phyloP scores from a whole-genome alignment of 2,888 invertebrate species.

The Cryptocheilus praepositus region DNA sequence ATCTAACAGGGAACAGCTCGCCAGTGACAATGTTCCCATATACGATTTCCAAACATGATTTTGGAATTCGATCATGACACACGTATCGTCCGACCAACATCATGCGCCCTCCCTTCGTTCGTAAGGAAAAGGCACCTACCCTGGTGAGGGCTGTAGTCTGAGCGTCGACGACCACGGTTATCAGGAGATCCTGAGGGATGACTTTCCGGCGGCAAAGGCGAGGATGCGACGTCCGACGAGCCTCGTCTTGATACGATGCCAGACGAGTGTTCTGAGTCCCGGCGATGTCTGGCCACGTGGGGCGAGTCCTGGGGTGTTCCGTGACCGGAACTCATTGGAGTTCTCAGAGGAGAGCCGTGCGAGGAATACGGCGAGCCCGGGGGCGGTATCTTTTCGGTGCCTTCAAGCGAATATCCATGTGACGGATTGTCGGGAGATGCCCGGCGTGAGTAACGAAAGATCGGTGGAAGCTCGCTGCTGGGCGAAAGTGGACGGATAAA shows the following conservation, averaged over 20 bases:
- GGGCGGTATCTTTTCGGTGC: constrained; percentile 63
- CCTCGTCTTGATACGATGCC: constrained; percentile 56
- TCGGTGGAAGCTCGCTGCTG: constrained; percentile 19
- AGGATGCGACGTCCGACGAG: constrained; percentile 57
- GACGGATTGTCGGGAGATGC: constrained; percentile 23
- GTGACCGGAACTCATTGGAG: constrained; percentile 64
- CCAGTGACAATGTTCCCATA: not conserved
- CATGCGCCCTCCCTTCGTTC: too few species aligned
- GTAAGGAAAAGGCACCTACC: constrained; percentile 62
- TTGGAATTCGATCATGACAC: too few species aligned
- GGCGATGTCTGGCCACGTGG: constrained; percentile 62
- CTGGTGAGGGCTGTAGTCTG: constrained; percentile 67
- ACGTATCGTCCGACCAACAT: too few species aligned
- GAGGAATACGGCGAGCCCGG: constrained; percentile 62
- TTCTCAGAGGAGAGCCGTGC: constrained; percentile 65
- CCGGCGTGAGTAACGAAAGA: constrained; percentile 26
- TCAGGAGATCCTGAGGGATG: constrained; percentile 62
- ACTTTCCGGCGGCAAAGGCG: constrained; percentile 58
- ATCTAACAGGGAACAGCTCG: too few species aligned
- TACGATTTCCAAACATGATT: not conserved
- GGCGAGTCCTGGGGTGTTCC: constrained; percentile 65
- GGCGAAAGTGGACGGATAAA: too few species aligned
- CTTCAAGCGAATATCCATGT: constrained; percentile 55
- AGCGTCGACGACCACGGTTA: constrained; percentile 59
- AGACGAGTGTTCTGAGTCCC: constrained; percentile 63